Conservation (phyloP, 2,888 invertebrate genomes). For the Orchestes rusci region DNA sequence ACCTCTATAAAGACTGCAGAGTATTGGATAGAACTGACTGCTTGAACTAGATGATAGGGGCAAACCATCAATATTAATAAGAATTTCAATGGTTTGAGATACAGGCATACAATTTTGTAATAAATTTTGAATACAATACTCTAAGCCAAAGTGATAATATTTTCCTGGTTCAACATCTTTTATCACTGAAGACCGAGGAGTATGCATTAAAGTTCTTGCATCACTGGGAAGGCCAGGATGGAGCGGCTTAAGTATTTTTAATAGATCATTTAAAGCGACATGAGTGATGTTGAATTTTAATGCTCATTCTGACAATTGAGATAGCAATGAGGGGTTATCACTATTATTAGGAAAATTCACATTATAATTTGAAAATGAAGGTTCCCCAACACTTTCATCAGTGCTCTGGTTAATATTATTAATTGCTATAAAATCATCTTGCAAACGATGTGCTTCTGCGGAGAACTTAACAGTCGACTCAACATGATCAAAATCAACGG, state of each 20-base stretch:
- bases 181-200: conserved; percentile 10
- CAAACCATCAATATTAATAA: conserved; percentile 2
- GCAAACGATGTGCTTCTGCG: no score
- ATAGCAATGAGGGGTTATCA: no score
- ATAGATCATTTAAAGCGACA: conserved; percentile 7
- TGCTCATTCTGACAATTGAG: no score
- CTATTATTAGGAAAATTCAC: no score
- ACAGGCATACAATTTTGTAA: no score
- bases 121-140: not conserved
- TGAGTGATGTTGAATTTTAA: conserved; percentile 10
- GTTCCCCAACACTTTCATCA: no score
- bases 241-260: conserved; percentile 10
- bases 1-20: conserved; percentile 3
- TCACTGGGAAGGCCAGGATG: conserved; percentile 15
- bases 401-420: no score
- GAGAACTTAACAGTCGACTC: no score
- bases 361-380: no score
- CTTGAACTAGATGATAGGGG: conserved; percentile 3
- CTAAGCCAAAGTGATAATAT: conserved; percentile 4
- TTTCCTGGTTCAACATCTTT: not conserved
- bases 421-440: no score
- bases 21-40: conserved; percentile 6
- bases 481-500: no score
- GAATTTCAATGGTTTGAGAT: not conserved
- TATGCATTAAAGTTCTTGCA: conserved; percentile 18